Evolutionary conservation across 1,140 invertebrate species (phyloP).

Genomic region (Drosophila kurseongensis): DNA sequence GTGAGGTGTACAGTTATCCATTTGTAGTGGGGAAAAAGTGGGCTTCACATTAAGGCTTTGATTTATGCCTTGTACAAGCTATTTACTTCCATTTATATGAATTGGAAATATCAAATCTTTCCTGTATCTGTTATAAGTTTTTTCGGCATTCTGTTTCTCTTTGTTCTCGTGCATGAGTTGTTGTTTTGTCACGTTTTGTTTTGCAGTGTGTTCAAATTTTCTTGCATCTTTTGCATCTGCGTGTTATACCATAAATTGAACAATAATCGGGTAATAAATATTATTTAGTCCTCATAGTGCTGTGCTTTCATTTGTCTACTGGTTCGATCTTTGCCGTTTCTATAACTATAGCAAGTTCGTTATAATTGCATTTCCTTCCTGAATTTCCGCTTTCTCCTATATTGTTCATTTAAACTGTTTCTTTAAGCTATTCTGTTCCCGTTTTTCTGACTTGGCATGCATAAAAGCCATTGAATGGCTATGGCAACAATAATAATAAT

Average conservation of each 20-base stretch:
- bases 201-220: constrained; percentile 22
- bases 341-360: not conserved
- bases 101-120: constrained; percentile 37
- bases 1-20: constrained; percentile 38
- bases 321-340: not conserved
- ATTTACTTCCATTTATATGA: constrained; percentile 70
- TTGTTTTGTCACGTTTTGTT: constrained; percentile 19
- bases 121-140: constrained; percentile 2
- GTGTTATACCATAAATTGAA: constrained; percentile 25
- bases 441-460: constrained; percentile 4
- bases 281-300: constrained; percentile 1
- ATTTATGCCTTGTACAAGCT: constrained; percentile 72
- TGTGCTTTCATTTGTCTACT: constrained; percentile 48
- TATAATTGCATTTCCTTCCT: not conserved
- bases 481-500: constrained; percentile 43
- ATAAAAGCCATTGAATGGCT: constrained; percentile 21
- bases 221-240: constrained; percentile 24
- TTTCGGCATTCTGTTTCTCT: constrained; percentile 15
- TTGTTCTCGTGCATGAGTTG: constrained; percentile 25
- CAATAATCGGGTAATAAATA: constrained; percentile 19
- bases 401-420: not conserved
- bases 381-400: not conserved
- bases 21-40: constrained; percentile 4
- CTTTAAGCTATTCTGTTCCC: not conserved
- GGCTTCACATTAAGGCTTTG: constrained; percentile 63